phyloP scores from a whole-genome alignment of 2,113 vertebrate species.

The Rhinoptilus africanus region DNA sequence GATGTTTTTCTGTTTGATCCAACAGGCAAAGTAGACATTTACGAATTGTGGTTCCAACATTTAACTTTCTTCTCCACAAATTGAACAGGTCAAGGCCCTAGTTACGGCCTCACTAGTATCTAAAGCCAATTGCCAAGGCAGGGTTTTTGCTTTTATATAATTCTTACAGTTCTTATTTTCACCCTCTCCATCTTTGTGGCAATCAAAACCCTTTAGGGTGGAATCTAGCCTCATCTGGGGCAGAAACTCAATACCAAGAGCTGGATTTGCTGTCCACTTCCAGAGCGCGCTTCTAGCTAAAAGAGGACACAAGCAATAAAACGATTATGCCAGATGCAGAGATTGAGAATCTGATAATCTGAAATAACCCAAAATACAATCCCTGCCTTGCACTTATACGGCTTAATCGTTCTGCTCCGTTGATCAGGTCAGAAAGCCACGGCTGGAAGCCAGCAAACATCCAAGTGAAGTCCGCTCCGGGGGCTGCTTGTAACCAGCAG shows the following conservation, averaged over 20 bases:
- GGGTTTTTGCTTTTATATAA: background rate
- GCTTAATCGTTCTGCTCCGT: background rate
- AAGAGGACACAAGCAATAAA: background rate
- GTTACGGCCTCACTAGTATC: background rate
- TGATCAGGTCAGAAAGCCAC: background rate
- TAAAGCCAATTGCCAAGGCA: background rate
- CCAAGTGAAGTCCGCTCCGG: accelerated
- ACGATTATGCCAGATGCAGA: background rate
- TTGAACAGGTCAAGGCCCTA: background rate
- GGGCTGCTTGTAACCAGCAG: background rate
- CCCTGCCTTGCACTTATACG: background rate
- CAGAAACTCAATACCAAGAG: background rate
- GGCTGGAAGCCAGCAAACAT: background rate
- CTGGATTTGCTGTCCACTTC: background rate
- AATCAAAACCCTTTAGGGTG: background rate
- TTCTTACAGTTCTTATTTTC: background rate
- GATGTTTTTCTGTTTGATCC: background rate
- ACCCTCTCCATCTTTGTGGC: background rate
- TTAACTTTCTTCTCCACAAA: background rate
- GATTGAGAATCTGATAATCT: background rate
- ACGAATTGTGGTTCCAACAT: background rate
- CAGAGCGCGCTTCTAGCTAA: background rate
- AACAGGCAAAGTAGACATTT: background rate
- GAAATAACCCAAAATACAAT: background rate
- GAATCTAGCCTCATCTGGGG: background rate